phyloP scores from a whole-genome alignment of 1,140 invertebrate genomes.

The Drosophila erecta region DNA sequence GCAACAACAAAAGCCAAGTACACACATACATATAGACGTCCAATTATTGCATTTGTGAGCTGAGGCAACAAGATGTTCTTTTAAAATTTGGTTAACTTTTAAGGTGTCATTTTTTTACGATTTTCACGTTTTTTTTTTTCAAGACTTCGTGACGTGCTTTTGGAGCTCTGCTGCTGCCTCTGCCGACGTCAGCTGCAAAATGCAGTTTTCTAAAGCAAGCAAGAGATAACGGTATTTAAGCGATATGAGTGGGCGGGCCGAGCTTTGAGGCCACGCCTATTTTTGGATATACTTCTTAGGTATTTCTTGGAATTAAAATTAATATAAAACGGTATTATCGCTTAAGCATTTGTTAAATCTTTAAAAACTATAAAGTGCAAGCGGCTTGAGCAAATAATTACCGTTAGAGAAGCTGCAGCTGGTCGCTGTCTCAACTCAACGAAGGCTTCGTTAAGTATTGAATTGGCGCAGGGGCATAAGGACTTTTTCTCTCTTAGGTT shows the following conservation, averaged over 20 bases:
- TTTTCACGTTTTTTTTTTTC: slow-evolving; percentile 2
- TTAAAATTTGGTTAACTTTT: slow-evolving; percentile 44
- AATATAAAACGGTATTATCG: no score
- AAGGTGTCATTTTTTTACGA: slow-evolving; percentile 17
- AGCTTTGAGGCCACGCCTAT: slow-evolving; percentile 1
- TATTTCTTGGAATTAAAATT: no score
- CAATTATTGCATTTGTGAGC: slow-evolving; percentile 56
- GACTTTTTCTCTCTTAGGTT: slow-evolving; percentile 2
- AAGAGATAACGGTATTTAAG: slow-evolving; percentile 24
- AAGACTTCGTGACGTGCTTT: slow-evolving; percentile 11
- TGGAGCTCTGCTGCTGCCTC: background rate
- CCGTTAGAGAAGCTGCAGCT: slow-evolving; percentile 24
- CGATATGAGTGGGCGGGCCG: slow-evolving; percentile 7
- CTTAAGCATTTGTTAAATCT: background rate
- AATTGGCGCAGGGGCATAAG: slow-evolving; percentile 60
- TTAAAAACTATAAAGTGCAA: slow-evolving; percentile 13
- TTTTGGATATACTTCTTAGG: background rate
- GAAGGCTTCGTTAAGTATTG: slow-evolving; percentile 72
- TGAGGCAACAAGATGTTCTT: slow-evolving; percentile 4
- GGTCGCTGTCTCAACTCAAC: slow-evolving; percentile 49
- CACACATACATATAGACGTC: slow-evolving; percentile 41
- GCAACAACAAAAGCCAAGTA: slow-evolving; percentile 66
- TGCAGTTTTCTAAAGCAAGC: slow-evolving; percentile 29
- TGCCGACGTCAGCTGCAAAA: slow-evolving; percentile 30
- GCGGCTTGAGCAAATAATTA: slow-evolving; percentile 3